These are phyloP conservation scores for Ischnura elegans DNA, from an alignment of 2,888 invertebrate species.

Conservation along the genomic window DNA sequence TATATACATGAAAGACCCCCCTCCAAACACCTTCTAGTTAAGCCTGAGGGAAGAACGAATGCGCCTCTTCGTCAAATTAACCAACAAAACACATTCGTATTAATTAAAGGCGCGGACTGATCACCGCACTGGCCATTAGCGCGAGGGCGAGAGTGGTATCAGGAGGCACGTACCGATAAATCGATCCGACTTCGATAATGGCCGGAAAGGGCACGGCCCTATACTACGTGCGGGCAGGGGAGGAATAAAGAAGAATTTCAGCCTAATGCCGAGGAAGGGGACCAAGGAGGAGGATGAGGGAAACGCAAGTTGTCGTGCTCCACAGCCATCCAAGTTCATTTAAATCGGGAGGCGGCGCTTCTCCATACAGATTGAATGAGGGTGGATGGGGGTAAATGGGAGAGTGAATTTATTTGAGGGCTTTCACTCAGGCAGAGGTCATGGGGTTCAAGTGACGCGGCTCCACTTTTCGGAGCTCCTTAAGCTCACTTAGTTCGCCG, in stretches of 20 bases:
- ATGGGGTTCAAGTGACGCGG: too few relatives aligned
- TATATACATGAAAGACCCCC: too few relatives aligned
- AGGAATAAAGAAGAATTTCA: not conserved
- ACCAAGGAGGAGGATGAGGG: not conserved
- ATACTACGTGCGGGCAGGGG: not conserved
- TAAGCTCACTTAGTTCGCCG: too few relatives aligned
- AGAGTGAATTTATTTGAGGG: too few relatives aligned
- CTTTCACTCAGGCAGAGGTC: too few relatives aligned
- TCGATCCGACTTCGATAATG: not conserved
- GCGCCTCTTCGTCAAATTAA: not conserved
- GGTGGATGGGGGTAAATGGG: not conserved
- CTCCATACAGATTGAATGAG: not conserved
- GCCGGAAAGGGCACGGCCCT: conserved; percentile 1
- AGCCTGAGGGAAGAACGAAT: not conserved
- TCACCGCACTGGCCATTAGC: not conserved
- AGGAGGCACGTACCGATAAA: not conserved
- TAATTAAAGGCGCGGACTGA: not conserved
- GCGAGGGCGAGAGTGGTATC: not conserved
- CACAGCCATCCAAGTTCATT: not conserved
- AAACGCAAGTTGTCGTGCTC: not conserved
- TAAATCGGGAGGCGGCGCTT: not conserved
- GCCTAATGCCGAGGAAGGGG: not conserved
- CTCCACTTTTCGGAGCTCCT: too few relatives aligned
- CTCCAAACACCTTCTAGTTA: not conserved
- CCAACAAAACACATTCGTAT: conserved; percentile 11